Percentiles rank a stretch among this genome's conserved stretches.
phyloP scores from a whole-genome alignment of 1,140 invertebrate species.

The Spodoptera litura region DNA sequence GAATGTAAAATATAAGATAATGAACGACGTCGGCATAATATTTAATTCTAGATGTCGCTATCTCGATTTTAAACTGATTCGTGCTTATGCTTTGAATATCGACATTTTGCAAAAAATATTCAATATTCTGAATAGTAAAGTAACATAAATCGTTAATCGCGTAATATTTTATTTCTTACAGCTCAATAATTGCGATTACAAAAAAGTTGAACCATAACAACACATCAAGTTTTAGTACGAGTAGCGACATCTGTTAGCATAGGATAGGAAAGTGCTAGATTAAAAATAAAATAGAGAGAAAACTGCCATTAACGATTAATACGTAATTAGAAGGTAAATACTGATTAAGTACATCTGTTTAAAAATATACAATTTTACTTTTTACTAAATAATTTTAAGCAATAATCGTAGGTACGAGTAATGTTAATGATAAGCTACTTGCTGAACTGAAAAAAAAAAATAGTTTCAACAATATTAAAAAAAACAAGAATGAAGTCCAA shows the following conservation, averaged over 20 bases:
- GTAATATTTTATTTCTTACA: too few relatives aligned
- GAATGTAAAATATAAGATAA: neutral
- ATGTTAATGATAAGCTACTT: too few relatives aligned
- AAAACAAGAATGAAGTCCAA: too few relatives aligned
- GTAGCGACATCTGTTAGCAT: constrained; percentile 44
- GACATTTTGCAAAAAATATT: too few relatives aligned
- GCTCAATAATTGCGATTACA: too few relatives aligned
- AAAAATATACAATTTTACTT: constrained; percentile 15
- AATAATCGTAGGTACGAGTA: too few relatives aligned
- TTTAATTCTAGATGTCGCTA: constrained; percentile 18
- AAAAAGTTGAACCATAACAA: neutral
- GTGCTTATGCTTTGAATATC: too few relatives aligned
- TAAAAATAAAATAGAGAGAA: neutral
- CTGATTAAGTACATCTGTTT: neutral
- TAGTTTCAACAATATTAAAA: too few relatives aligned
- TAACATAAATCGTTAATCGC: too few relatives aligned
- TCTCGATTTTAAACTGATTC: neutral
- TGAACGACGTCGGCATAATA: neutral
- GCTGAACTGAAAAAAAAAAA: too few relatives aligned
- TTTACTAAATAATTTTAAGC: neutral
- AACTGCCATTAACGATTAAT: constrained; percentile 47
- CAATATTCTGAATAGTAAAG: too few relatives aligned
- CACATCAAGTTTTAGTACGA: neutral
- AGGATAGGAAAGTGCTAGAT: constrained; percentile 55
- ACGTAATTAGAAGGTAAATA: too few relatives aligned